Conservation (phyloP, 2,888 invertebrate genomes). For the Drosophila neoperkinsi region DNA sequence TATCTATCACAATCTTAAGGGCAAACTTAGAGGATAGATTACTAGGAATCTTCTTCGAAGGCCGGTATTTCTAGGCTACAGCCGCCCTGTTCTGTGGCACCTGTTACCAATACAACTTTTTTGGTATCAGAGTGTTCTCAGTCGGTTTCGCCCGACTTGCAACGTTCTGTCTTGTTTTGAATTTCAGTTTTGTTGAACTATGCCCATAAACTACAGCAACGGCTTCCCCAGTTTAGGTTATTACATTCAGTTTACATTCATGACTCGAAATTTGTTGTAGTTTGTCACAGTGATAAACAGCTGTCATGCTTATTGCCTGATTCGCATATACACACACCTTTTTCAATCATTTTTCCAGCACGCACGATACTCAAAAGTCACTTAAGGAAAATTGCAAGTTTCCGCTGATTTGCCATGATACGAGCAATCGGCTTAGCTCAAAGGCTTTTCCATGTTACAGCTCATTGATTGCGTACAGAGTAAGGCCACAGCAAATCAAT, state of each 20-base stretch:
- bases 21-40: not conserved
- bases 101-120: not conserved
- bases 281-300: conserved; percentile 50
- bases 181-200: conserved; percentile 3
- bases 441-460: conserved; percentile 70
- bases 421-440: conserved; percentile 60
- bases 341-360: conserved; percentile 16
- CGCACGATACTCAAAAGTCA: conserved; percentile 18
- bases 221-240: not conserved
- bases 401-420: conserved; percentile 58
- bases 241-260: conserved; percentile 20
- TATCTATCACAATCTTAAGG: not conserved
- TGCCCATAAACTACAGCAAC: conserved; percentile 1
- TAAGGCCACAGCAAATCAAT: conserved; percentile 67
- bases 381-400: conserved; percentile 53
- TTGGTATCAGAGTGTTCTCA: not conserved
- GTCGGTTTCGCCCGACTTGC: not conserved
- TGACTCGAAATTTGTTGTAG: conserved; percentile 45
- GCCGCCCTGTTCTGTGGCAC: not conserved
- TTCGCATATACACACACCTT: conserved; percentile 10
- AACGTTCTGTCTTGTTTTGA: not conserved
- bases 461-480: conserved; percentile 60
- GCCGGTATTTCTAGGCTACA: not conserved
- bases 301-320: conserved; percentile 28
- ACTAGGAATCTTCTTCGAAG: not conserved